Conservation (phyloP, 2,113 vertebrate genomes). For the Holacanthus passer region DNA sequence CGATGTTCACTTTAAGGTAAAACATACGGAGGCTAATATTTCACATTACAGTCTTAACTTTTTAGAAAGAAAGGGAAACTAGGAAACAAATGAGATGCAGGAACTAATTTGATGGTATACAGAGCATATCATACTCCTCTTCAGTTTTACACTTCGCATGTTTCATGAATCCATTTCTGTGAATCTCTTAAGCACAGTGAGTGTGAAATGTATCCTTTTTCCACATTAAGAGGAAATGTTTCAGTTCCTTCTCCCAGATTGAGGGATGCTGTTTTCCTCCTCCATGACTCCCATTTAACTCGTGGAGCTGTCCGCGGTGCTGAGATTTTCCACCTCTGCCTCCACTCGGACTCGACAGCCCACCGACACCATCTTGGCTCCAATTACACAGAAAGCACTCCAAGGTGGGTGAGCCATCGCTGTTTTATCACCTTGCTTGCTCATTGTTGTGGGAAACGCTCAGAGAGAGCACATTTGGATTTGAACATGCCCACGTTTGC, state of each 20-base stretch:
- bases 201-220: not conserved
- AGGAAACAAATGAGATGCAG: not conserved
- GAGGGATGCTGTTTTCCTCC: not conserved
- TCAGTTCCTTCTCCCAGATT: not conserved
- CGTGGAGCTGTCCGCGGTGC: constrained; percentile 53
- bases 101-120: not conserved
- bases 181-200: not conserved
- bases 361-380: constrained; percentile 31
- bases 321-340: constrained; percentile 26
- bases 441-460: constrained; percentile 36
- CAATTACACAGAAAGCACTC: constrained; percentile 25
- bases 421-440: constrained; percentile 53
- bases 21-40: too few species aligned
- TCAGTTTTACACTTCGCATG: not conserved
- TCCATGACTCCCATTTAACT: not conserved
- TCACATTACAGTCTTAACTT: too few species aligned
- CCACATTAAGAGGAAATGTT: not conserved
- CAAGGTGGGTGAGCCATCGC: constrained; percentile 15
- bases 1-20: too few species aligned
- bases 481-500: constrained; percentile 42
- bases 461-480: constrained; percentile 47
- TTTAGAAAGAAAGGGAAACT: not conserved
- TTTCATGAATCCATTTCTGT: not conserved
- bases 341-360: constrained; percentile 15
- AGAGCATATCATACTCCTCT: too few species aligned